Evolutionary conservation across 2,888 invertebrate species (phyloP), one percentile per base, ranked within the genome.

Genomic region (Cheilosia urbana): DNA sequence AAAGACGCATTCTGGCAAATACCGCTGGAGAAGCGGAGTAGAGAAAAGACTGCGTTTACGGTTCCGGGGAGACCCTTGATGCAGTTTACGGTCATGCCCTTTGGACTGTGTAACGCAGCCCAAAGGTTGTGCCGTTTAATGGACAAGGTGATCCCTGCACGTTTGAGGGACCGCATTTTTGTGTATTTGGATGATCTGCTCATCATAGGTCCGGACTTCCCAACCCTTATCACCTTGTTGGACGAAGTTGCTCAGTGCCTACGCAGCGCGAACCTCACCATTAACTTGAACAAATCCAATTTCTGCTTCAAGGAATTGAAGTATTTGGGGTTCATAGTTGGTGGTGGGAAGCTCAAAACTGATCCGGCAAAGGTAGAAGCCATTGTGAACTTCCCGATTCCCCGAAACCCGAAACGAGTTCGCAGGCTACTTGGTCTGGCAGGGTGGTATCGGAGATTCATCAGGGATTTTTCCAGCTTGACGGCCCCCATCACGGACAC

Each of bases 91-190:
- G 80, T 80, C 4, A 76, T 81, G 72, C 85, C 82, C 24, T 82
- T 85, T 27, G 82, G 82, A 24, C 45, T 87, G 13, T 87, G 82
- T 40, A 87, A 87, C 6, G 87, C 80, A 68, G n/a, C n/a, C n/a
- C n/a, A n/a, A n/a, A n/a, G n/a, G n/a, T n/a, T n/a, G n/a, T n/a
- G n/a, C n/a, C n/a, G n/a, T n/a, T n/a, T n/a, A n/a, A n/a, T n/a
- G n/a, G n/a, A n/a, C n/a, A n/a, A n/a, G n/a, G n/a, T n/a, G n/a
- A n/a, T n/a, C n/a, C n/a, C n/a, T n/a, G n/a, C n/a, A n/a, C n/a
- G n/a, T n/a, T n/a, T n/a, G n/a, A n/a, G n/a, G n/a, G n/a, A n/a
- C n/a, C n/a, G n/a, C n/a, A n/a, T n/a, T n/a, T n/a, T n/a, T n/a
- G n/a, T n/a, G n/a, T n/a, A n/a, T n/a, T n/a, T n/a, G n/a, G n/a